Percentiles rank a stretch among this genome's conserved stretches.
Evolutionary conservation across 2,888 invertebrate genomes (phyloP).

Genomic region (Phrixothrix hirtus): DNA sequence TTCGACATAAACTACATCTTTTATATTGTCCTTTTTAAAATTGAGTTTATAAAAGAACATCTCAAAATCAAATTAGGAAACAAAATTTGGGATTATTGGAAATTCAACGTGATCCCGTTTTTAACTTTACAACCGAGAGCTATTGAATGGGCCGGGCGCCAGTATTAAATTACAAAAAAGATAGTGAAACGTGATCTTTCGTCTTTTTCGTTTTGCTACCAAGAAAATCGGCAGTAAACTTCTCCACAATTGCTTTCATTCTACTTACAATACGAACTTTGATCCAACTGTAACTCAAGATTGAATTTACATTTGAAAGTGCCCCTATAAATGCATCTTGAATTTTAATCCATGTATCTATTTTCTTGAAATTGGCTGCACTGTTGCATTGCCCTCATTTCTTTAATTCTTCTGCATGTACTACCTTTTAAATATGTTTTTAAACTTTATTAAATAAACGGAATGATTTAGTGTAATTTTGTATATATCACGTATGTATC

Average conservation of each 20-base stretch:
- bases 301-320: conserved; percentile 31
- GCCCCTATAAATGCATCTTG: conserved; percentile 20
- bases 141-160: conserved; percentile 18
- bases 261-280: conserved; percentile 18
- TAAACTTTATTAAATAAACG: too few relatives aligned
- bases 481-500: too few relatives aligned
- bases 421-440: too few relatives aligned
- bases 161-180: conserved; percentile 24
- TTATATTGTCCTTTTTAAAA: background rate
- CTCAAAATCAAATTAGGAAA: conserved; percentile 25
- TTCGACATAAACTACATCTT: background rate
- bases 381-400: too few relatives aligned
- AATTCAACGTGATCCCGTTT: conserved; percentile 31
- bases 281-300: conserved; percentile 20
- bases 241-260: conserved; percentile 17
- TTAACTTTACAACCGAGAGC: conserved; percentile 25
- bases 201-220: conserved; percentile 14
- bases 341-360: too few relatives aligned
- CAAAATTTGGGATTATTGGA: conserved; percentile 28
- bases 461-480: too few relatives aligned
- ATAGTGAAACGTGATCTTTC: conserved; percentile 12
- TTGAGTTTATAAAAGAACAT: background rate
- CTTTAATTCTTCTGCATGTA: too few relatives aligned
- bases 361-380: too few relatives aligned
- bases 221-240: conserved; percentile 12